Percentiles rank a stretch among this genome's conserved stretches.
phyloP scores from a whole-genome alignment of 2,113 vertebrate species.

The Burhinus bistriatus region DNA sequence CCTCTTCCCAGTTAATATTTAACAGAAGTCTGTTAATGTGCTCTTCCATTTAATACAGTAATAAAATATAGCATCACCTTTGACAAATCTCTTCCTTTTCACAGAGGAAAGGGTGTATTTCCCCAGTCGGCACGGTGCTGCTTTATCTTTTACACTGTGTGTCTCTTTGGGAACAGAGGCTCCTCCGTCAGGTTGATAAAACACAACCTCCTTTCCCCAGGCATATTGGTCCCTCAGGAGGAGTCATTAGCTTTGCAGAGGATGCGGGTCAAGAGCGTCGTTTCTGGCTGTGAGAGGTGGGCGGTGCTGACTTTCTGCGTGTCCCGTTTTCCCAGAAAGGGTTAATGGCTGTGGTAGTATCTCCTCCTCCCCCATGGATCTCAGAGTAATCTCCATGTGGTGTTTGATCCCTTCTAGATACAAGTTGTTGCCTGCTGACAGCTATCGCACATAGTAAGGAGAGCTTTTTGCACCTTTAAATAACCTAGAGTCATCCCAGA shows the following conservation, averaged over 20 bases:
- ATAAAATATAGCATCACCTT: constrained; percentile 23
- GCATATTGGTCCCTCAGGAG: background rate
- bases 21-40: constrained; percentile 10
- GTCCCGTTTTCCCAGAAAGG: background rate
- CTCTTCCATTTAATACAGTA: constrained; percentile 6
- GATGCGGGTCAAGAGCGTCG: background rate
- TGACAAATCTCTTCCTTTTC: constrained; percentile 47
- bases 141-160: background rate
- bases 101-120: background rate
- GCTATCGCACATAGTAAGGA: background rate
- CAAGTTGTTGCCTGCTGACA: background rate
- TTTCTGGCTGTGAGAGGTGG: background rate
- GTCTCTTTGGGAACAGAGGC: background rate
- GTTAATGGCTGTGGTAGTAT: background rate
- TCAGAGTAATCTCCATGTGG: background rate
- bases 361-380: background rate
- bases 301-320: background rate
- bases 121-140: background rate
- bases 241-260: background rate
- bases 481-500: background rate
- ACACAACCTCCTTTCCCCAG: constrained; percentile 4
- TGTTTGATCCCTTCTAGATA: background rate
- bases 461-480: background rate
- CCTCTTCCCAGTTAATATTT: constrained; percentile 31
- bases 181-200: background rate